Percentiles rank a stretch among this genome's conserved stretches.
phyloP scores from a whole-genome alignment of 2,888 invertebrate species.

The Sphecodes monilicornis region DNA sequence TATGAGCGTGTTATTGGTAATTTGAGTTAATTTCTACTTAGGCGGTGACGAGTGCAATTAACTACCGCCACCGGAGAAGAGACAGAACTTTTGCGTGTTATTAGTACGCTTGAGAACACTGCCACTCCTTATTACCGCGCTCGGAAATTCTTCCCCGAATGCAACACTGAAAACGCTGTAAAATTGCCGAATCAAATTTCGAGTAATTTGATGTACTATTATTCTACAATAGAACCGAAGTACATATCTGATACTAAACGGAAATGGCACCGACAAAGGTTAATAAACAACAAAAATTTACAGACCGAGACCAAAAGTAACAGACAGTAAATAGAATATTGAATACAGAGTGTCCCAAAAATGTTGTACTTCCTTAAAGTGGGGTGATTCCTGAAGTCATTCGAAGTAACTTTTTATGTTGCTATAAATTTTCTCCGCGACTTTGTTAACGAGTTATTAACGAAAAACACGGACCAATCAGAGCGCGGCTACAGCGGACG shows the following conservation, averaged over 20 bases:
- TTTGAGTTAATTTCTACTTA: conserved; percentile 63
- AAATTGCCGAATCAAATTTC: conserved; percentile 42
- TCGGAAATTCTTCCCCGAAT: conserved; percentile 60
- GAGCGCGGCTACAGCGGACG: too few relatives aligned
- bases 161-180: conserved; percentile 54
- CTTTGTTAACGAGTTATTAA: too few relatives aligned
- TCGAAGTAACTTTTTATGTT: too few relatives aligned
- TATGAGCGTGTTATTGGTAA: conserved; percentile 45
- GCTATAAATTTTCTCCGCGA: too few relatives aligned
- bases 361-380: too few relatives aligned
- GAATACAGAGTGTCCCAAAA: too few relatives aligned
- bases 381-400: too few relatives aligned
- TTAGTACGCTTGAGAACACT: conserved; percentile 54
- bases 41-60: conserved; percentile 66
- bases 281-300: not conserved
- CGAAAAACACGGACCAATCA: too few relatives aligned
- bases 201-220: not conserved
- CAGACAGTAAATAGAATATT: too few relatives aligned
- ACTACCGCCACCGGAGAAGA: conserved; percentile 46
- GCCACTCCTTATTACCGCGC: conserved; percentile 56
- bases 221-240: not conserved
- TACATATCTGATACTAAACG: not conserved
- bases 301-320: too few relatives aligned
- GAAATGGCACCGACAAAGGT: not conserved
- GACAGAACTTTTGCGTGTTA: conserved; percentile 67